Evolutionary conservation across 2,797 vertebrate genomes (phyloP), one percentile per base, ranked within the genome.

Genomic region (Chaetodon trifasciatus): DNA sequence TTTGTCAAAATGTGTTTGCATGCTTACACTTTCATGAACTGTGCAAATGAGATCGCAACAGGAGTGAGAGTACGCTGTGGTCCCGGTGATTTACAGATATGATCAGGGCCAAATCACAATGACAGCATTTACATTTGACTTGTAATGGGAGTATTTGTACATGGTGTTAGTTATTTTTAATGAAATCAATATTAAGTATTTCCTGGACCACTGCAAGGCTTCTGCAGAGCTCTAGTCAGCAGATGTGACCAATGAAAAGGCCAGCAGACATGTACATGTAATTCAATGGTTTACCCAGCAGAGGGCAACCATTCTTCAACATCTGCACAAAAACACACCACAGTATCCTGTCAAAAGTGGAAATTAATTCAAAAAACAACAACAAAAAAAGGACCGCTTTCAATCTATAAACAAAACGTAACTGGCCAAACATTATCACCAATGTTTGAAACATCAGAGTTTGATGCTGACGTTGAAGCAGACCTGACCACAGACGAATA

Each of bases 201-300:
- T 67, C 19, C 46, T 70, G 12, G 16, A 70, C 23, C n/a, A 50
- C n/a, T 66, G 71, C 50, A 16, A 35, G 1, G 17, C 6, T 62
- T 39, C 49, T 47, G 37, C 37, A 49, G 32, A 52, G 19, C 50
- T 21, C 15, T 19, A 44, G 1, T 56, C 37, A 16, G 37, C 37
- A 57, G 61, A 24, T 21, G 55, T 50, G 42, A 12, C 17, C 21
- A 65, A 60, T 28, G 6, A 49, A 40, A 68, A n/a, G 60, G 10
- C n/a, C 28, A 65, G 32, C 16, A 23, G 9, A 21, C 3, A 8
- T n/a, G 19, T 24, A 53, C 5, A 0, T 71, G 79, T 53, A 79
- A 68, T 77, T 80, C 12, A 23, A 47, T 1, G 2, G 6, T 81
- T 76, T 46, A 10, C 0, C 82, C 88, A 88, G 24, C 13, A 88